A percentile compares a stretch with the other conserved stretches of the same genome.
phyloP scores from a whole-genome alignment of 2,113 vertebrate genomes.

The Ameiurus melas region DNA sequence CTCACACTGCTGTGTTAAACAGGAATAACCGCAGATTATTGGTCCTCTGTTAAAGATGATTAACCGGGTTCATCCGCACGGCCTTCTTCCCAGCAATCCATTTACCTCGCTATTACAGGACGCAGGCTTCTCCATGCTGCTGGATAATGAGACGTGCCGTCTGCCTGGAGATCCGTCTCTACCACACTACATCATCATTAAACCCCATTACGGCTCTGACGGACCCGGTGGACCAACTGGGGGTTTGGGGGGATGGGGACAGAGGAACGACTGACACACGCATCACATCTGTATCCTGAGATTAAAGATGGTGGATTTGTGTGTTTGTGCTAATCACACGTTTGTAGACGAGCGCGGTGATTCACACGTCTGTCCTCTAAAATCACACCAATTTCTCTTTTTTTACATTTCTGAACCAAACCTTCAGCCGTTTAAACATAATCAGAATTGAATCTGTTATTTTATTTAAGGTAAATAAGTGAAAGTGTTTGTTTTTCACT shows the following conservation, averaged over 20 bases:
- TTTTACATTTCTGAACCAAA: no score
- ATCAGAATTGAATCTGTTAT: background rate
- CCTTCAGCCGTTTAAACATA: no score
- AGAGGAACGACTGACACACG: background rate
- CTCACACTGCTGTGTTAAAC: background rate
- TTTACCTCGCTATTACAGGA: background rate
- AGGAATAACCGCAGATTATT: background rate
- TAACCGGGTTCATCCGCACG: background rate
- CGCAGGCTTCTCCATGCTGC: background rate
- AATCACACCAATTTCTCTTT: no score
- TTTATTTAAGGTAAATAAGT: background rate
- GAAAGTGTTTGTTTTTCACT: background rate
- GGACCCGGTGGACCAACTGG: background rate
- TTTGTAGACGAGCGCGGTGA: no score
- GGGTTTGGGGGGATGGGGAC: no score
- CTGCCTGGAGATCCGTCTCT: background rate
- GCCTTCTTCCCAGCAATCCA: background rate
- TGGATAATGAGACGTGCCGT: background rate
- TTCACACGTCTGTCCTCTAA: no score
- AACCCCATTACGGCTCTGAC: background rate
- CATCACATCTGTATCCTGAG: no score
- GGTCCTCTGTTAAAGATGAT: background rate
- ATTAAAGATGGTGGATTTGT: no score
- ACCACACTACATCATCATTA: background rate
- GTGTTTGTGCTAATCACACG: no score